Conservation (phyloP, 2,888 invertebrate genomes). For the Venustoraphidia nigricollis region DNA sequence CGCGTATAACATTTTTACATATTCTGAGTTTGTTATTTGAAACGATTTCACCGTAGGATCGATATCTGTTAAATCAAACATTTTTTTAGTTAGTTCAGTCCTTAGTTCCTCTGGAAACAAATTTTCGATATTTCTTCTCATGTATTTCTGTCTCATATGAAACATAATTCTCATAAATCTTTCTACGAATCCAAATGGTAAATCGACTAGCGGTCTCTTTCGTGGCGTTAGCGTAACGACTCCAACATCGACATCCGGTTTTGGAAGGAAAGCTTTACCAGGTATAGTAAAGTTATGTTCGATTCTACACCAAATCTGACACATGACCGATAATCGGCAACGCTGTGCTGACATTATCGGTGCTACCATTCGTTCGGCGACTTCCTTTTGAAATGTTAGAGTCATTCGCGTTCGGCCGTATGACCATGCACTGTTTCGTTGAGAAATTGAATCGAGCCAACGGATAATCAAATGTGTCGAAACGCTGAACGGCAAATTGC, state of each 20-base stretch:
- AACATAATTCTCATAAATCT: slow-evolving; percentile 81
- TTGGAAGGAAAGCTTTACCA: slow-evolving; percentile 81
- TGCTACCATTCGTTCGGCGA: slow-evolving; percentile 84
- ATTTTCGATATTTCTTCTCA: slow-evolving; percentile 48
- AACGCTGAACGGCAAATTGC: slow-evolving; percentile 93
- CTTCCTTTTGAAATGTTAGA: slow-evolving; percentile 95
- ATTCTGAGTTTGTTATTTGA: slow-evolving; percentile 63
- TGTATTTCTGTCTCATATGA: slow-evolving; percentile 74
- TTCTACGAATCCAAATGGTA: slow-evolving; percentile 75
- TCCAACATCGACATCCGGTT: slow-evolving; percentile 93
- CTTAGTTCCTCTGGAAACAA: slow-evolving; percentile 60
- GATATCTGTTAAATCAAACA: slow-evolving; percentile 58
- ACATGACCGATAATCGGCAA: slow-evolving; percentile 86
- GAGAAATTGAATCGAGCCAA: slow-evolving; percentile 71
- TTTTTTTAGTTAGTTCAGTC: slow-evolving; percentile 44
- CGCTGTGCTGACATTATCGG: slow-evolving; percentile 49
- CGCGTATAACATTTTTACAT: slow-evolving; percentile 57
- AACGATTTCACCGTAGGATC: slow-evolving; percentile 52
- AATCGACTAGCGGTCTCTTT: slow-evolving; percentile 47
- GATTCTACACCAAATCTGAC: slow-evolving; percentile 81
- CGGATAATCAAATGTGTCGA: slow-evolving; percentile 84
- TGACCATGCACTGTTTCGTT: slow-evolving; percentile 57
- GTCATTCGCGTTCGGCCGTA: slow-evolving; percentile 77
- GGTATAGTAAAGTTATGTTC: slow-evolving; percentile 74
- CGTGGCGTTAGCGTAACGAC: slow-evolving; percentile 79